A percentile compares a stretch with the other conserved stretches of the same genome.
Evolutionary conservation across 2,797 vertebrate genomes (phyloP).

Genomic region (Hybognathus amarus): DNA sequence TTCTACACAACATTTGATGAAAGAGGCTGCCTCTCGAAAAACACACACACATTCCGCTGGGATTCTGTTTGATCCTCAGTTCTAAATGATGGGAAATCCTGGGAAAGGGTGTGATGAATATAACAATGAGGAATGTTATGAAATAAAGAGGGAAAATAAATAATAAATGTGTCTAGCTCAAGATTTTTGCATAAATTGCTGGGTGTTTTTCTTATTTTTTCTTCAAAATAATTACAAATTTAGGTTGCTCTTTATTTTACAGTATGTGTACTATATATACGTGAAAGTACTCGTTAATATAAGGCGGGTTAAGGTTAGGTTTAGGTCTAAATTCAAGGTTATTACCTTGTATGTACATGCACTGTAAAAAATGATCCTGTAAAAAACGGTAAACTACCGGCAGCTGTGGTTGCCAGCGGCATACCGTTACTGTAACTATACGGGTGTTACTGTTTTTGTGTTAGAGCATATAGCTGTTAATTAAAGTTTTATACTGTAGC

Average conservation of each 20-base stretch:
- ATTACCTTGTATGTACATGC: not conserved
- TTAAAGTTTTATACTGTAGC: no score
- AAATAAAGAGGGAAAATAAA: not conserved
- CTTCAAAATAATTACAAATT: not conserved
- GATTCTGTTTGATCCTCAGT: not conserved
- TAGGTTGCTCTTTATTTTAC: not conserved
- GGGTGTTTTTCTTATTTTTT: not conserved
- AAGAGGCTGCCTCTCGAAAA: not conserved
- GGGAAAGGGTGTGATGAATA: not conserved
- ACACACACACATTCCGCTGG: not conserved
- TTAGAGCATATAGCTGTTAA: no score
- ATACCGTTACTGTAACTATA: no score
- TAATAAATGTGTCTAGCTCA: not conserved
- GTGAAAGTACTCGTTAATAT: not conserved
- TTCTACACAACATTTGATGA: not conserved
- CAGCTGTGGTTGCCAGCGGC: no score
- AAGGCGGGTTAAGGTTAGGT: not conserved
- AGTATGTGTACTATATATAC: not conserved
- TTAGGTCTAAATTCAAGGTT: not conserved
- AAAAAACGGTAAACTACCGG: no score
- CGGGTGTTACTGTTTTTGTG: no score
- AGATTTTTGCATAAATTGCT: not conserved
- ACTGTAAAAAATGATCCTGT: no score
- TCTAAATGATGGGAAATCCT: not conserved
- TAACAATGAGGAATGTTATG: not conserved